Base-by-base conservation (phyloP, 2,113 vertebrate genomes). In the Nothocercus nigrocapillus region DNA sequence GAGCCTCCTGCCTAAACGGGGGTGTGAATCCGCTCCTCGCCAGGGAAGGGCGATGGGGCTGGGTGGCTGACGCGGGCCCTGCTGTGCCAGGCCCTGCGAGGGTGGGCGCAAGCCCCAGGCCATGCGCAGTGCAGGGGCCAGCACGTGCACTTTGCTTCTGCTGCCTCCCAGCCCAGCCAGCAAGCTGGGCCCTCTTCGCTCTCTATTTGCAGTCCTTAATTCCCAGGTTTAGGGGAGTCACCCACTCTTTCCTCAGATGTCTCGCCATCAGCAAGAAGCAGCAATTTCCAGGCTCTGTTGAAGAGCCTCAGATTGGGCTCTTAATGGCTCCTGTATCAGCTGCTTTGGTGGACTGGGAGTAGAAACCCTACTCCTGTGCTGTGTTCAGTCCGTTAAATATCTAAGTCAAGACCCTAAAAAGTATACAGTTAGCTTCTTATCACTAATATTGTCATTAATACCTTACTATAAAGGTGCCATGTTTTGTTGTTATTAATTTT, bases 31-130 rank as follows among this genome's bases (percentile, higher is more conserved):
- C 25, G 30, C 18, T 67, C 17, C 42, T 36, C 45, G 40, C n/a
- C 0, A 0, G 36, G 72, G 20, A 59, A 1, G 0, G 58, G 66
- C 0, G 5, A n/a, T n/a, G 77, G n/a, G 53, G 74, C 64, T 61
- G 89, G 0, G 5, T 75, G 78, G 81, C 86, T 0, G 2, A 4
- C 3, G 69, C 45, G 44, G 30, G 5, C 54, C 64, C 61, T 67
- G 63, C 27, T 0, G 53, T 28, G 62, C 82, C 93, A 94, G 88
- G 74, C 88, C 85, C 75, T 80, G 85, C 44, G 19, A 82, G 63
- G n/a, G 25, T 0, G 30, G 38, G 16, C 82, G 79, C 88, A 92
- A 89, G 72, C 75, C 85, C 67, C 15, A 0, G 85, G 90, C 59
- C 14, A 58, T 73, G 82, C 44, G 0, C 0, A 75, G 88, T 1